Conservation (phyloP, 53 echinoderm and acorn worm species). For the Crossaster papposus region DNA sequence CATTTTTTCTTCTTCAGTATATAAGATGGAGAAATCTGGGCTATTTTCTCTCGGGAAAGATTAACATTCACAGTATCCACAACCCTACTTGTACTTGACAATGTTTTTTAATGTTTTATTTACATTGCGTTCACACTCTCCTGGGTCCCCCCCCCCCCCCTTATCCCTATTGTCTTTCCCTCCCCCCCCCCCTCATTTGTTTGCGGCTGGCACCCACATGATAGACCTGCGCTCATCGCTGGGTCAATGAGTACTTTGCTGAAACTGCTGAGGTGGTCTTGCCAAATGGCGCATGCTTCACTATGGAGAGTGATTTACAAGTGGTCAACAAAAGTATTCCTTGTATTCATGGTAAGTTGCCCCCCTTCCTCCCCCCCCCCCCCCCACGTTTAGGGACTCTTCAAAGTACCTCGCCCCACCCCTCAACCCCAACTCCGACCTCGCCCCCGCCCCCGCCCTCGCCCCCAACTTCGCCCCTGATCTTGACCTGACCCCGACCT, state of each 20-base stretch:
- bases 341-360: conserved; percentile 81
- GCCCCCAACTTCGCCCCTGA: too few species aligned
- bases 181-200: neutral
- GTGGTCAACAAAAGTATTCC: conserved; percentile 86
- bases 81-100: neutral
- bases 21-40: too few species aligned
- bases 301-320: conserved; percentile 75
- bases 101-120: neutral
- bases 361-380: neutral
- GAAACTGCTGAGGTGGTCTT: conserved; percentile 74
- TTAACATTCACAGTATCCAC: too few species aligned
- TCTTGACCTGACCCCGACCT: too few species aligned
- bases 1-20: too few species aligned
- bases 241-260: conserved; percentile 90
- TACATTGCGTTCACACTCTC: neutral
- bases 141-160: neutral
- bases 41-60: too few species aligned
- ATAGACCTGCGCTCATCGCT: conserved; percentile 92
- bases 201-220: conserved; percentile 3
- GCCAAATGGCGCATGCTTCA: conserved; percentile 93
- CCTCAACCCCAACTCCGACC: too few species aligned
- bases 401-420: too few species aligned
- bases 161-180: neutral
- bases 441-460: too few species aligned
- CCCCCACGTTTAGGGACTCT: too few species aligned